Conservation (phyloP, 2,888 invertebrate species). For the Trichogramma dendrolimi region DNA sequence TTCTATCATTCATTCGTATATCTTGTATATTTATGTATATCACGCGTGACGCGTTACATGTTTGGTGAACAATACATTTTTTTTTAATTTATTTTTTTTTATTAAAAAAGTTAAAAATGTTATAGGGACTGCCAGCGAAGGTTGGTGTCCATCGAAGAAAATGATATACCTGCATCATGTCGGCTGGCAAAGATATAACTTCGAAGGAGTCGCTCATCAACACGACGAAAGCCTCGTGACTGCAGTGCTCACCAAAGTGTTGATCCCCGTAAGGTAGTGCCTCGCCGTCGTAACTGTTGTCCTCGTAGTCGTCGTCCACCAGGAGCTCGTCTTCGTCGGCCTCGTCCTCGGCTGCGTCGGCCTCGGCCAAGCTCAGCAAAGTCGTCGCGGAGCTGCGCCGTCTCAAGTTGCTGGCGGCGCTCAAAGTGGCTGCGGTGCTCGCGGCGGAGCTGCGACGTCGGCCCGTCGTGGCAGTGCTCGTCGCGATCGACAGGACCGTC, state of each 20-base stretch:
- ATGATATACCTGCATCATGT: slow-evolving; percentile 47
- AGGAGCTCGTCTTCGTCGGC: slow-evolving; percentile 1
- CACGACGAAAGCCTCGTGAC: slow-evolving; percentile 48
- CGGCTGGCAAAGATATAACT: slow-evolving; percentile 51
- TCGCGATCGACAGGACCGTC: slow-evolving; percentile 1
- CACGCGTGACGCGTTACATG: too few species aligned
- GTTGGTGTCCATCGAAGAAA: background rate
- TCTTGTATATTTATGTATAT: too few species aligned
- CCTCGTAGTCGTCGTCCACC: background rate
- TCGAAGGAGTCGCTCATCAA: slow-evolving; percentile 52
- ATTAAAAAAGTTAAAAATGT: too few species aligned
- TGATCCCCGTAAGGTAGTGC: slow-evolving; percentile 25
- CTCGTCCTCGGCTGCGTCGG: background rate
- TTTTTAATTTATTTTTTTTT: too few species aligned
- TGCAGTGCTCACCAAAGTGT: too few species aligned
- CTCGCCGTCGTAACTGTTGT: background rate
- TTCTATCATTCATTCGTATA: too few species aligned
- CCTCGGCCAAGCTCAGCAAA: slow-evolving; percentile 3
- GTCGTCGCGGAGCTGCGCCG: slow-evolving; percentile 9
- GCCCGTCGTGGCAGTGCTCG: background rate
- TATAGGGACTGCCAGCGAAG: too few species aligned
- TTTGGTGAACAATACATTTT: too few species aligned
- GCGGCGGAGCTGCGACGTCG: slow-evolving; percentile 27
- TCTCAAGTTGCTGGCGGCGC: slow-evolving; percentile 4
- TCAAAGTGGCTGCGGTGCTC: slow-evolving; percentile 7